Conservation (phyloP, 2,888 invertebrate species). For the Cecidostiba fungosa region DNA sequence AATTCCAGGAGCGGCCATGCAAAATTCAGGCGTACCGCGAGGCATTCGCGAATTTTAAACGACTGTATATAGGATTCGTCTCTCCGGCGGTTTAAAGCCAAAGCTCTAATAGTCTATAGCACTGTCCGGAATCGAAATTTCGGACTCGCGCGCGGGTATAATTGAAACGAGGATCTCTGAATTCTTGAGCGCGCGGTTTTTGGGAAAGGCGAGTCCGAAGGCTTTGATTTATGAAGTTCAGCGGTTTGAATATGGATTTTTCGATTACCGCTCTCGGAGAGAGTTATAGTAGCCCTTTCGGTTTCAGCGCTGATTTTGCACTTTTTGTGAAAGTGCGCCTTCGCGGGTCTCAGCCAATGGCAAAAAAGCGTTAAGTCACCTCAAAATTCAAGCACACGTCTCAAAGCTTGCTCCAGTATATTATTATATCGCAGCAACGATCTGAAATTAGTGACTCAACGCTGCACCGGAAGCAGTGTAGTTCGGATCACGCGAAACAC, state of each 20-base stretch:
- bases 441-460: slow-evolving; percentile 37
- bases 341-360: no score
- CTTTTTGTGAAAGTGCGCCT: neutral
- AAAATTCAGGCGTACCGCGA: slow-evolving; percentile 40
- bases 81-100: slow-evolving; percentile 39
- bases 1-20: slow-evolving; percentile 27
- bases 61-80: neutral
- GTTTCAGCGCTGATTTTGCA: neutral
- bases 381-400: no score
- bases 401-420: slow-evolving; percentile 6
- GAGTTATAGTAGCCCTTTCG: neutral
- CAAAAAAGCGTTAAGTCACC: no score
- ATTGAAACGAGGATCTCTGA: slow-evolving; percentile 41
- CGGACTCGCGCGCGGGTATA: neutral
- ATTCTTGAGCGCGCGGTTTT: slow-evolving; percentile 19
- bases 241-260: slow-evolving; percentile 15
- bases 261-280: neutral
- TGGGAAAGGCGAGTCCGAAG: neutral
- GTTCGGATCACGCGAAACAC: slow-evolving; percentile 34
- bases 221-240: slow-evolving; percentile 7
- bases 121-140: slow-evolving; percentile 20
- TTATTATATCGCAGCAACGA: slow-evolving; percentile 15
- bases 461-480: slow-evolving; percentile 14
- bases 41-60: slow-evolving; percentile 52
- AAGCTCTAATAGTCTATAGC: slow-evolving; percentile 21